These are phyloP conservation scores for Leptarthrus brevirostris DNA, from an alignment of 2,888 invertebrate species.

Conservation along the genomic window DNA sequence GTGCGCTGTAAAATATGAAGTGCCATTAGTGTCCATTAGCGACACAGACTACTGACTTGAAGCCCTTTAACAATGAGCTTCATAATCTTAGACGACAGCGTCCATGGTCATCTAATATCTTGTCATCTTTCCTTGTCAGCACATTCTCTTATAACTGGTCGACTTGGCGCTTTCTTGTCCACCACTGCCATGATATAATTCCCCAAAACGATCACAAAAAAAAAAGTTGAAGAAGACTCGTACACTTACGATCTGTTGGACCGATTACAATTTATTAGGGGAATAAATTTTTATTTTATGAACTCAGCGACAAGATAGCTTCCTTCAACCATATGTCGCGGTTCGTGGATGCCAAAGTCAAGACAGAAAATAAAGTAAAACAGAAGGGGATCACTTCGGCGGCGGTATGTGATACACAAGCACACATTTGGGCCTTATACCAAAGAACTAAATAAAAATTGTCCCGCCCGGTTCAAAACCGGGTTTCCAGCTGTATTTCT, in stretches of 20 bases:
- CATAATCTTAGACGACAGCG: constrained; percentile 7
- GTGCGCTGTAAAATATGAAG: constrained; percentile 21
- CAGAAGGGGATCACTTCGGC: constrained; percentile 6
- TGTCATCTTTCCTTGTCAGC: constrained; percentile 35
- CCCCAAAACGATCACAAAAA: constrained; percentile 5
- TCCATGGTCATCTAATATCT: constrained; percentile 26
- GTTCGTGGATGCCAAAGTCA: neutral
- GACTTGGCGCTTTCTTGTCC: constrained; percentile 11
- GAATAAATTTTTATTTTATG: constrained; percentile 50
- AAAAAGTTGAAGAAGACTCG: constrained; percentile 5
- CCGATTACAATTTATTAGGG: constrained; percentile 49
- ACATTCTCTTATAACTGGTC: constrained; percentile 31
- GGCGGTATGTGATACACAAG: neutral
- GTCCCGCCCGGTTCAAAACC: constrained; percentile 32
- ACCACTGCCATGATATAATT: constrained; percentile 11
- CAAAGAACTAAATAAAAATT: constrained; percentile 37
- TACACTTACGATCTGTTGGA: constrained; percentile 36
- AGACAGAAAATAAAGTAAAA: constrained; percentile 8
- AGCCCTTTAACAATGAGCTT: constrained; percentile 32
- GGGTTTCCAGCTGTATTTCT: constrained; percentile 14
- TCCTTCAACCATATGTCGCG: constrained; percentile 37
- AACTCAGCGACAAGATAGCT: constrained; percentile 33
- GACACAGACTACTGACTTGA: constrained; percentile 42
- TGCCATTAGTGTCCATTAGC: constrained; percentile 44
- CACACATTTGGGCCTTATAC: constrained; percentile 20